A percentile compares a stretch with the other conserved stretches of the same genome.
Evolutionary conservation across 64 coral and sea anemone species (phyloP).

Genomic region (Catalaphyllia jardinei): DNA sequence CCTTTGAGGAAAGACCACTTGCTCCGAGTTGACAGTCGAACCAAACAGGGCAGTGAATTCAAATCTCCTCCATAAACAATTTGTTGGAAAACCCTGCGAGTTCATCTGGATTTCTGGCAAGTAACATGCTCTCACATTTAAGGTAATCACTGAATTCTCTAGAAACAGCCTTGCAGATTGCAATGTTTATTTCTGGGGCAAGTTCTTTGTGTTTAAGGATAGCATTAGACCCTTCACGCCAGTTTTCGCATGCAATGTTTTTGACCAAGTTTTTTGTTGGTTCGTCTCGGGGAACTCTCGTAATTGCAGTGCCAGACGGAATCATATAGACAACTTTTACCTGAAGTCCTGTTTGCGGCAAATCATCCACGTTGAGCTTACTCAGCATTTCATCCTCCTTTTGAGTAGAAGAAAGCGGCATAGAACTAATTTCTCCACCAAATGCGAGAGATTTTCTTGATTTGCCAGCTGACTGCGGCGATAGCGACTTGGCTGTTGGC

Average conservation of each 20-base stretch:
- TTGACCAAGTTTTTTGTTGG: not conserved
- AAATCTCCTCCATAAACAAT: constrained; percentile 11
- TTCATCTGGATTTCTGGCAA: constrained; percentile 4
- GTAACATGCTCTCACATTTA: not conserved
- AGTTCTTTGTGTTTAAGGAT: constrained; percentile 46
- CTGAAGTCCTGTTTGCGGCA: constrained; percentile 18
- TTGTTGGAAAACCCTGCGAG: not conserved
- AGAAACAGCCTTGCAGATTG: not conserved
- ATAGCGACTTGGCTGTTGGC: not conserved
- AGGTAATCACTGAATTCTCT: constrained; percentile 21
- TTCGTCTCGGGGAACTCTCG: constrained; percentile 29
- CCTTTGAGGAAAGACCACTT: not conserved
- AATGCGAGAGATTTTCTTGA: constrained; percentile 11
- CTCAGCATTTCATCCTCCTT: not conserved
- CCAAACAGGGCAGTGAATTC: constrained; percentile 20
- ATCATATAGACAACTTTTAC: constrained; percentile 31
- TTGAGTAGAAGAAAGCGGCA: not conserved
- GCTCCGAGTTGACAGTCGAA: not conserved
- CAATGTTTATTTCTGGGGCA: not conserved
- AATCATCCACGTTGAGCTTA: constrained; percentile 33
- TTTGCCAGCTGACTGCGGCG: not conserved
- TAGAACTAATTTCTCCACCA: not conserved
- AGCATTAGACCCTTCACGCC: constrained; percentile 18
- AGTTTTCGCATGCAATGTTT: not conserved
- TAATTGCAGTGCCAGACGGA: not conserved